Evolutionary conservation across 2,797 vertebrate species (phyloP), one percentile per base, ranked within the genome.

Genomic region (Clarias fuscus): DNA sequence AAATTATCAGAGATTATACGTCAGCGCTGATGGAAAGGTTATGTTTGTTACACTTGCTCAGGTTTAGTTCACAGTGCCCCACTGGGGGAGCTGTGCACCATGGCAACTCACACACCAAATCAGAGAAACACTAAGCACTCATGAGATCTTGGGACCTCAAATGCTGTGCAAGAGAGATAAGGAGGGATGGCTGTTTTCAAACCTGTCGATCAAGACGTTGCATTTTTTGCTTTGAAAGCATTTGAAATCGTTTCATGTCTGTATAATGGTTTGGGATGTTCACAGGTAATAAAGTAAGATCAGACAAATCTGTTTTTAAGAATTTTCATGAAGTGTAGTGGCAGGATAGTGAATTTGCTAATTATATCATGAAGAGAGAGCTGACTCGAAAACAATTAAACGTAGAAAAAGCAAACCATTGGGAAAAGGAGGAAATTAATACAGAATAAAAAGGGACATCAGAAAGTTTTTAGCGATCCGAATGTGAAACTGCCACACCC

Each of bases 11-110:
- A 37, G 72, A 77, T 20, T 37, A 37, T 10, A 84, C 72, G 72
- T 72, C 83, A 56, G 13, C 17, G 37, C 83, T 76, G 11, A 65
- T 84, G 83, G n/a, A 65, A 65, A 15, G 20, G 24, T 24, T 83
- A 27, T 59, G 30, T 37, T 62, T 79, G 65, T 53, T 67, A 48
- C 24, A 30, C 62, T 82, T 67, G 33, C 62, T 53, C 17, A 82
- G 81, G 5, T 43, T 83, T 71, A 59, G 56, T 85, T 65, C 30
- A 67, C 62, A 83, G 24, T 83, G 72, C 48, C 84, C 84, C 82
- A 84, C 67, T 76, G 62, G 82, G 79, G 85, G 82, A 84, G 77
- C 53, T 86, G 15, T 84, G 82, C 48, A 81, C 87, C 87, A 88
- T 84, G 37, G 77, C 82, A 82, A 84, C 77, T 86, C 53, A n/a